These are phyloP conservation scores for Pammene fasciana DNA, from an alignment of 2,888 invertebrate genomes.

Conservation along the genomic window DNA sequence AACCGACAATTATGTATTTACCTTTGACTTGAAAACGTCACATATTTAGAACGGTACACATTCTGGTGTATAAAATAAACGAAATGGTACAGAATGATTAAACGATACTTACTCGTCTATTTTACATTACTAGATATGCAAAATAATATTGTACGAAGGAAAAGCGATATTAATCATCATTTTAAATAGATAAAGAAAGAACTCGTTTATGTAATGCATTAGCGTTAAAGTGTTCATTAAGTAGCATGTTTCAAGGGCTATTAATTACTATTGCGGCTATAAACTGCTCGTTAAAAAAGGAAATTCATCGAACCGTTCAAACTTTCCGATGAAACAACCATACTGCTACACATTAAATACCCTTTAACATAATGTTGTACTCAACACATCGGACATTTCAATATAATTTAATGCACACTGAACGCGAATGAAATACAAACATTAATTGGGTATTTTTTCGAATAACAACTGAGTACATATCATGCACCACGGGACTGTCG, in stretches of 20 bases:
- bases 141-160: too few species aligned
- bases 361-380: neutral
- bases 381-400: neutral
- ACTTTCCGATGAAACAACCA: neutral
- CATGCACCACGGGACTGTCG: neutral
- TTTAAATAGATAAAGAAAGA: too few species aligned
- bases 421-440: slow-evolving; percentile 1
- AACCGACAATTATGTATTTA: too few species aligned
- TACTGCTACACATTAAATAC: neutral
- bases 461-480: neutral
- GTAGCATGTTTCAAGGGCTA: slow-evolving; percentile 3
- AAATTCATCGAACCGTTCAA: neutral
- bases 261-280: neutral
- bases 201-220: neutral
- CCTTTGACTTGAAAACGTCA: too few species aligned
- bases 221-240: slow-evolving; percentile 15
- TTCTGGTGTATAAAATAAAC: too few species aligned
- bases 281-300: neutral
- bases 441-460: neutral
- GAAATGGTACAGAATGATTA: too few species aligned
- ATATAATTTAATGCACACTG: neutral
- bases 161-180: too few species aligned
- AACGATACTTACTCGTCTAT: too few species aligned
- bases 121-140: too few species aligned
- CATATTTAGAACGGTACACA: too few species aligned